phyloP scores from a whole-genome alignment of 2,113 vertebrate species.

The Melanerpes aurifrons region DNA sequence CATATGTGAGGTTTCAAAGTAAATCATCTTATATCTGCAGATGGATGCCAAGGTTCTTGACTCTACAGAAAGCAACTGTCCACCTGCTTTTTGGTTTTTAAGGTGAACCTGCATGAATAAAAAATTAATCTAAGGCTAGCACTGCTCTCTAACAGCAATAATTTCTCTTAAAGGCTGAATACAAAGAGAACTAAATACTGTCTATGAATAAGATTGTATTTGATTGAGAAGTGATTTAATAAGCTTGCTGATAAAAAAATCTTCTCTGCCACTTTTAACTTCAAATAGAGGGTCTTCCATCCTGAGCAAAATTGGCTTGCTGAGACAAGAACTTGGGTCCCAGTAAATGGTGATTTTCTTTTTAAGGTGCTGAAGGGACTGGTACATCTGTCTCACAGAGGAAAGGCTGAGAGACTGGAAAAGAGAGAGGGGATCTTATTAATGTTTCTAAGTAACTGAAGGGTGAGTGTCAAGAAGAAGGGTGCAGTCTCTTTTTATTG shows the following conservation, averaged over 20 bases:
- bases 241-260: neutral
- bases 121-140: conserved; percentile 44
- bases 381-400: too few species aligned
- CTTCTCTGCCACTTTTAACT: neutral
- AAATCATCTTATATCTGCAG: neutral
- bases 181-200: conserved; percentile 43
- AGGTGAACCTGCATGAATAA: conserved; percentile 16
- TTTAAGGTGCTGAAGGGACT: too few species aligned
- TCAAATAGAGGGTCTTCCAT: neutral
- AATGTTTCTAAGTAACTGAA: too few species aligned
- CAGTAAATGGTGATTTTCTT: conserved; percentile 29
- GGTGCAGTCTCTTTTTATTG: too few species aligned
- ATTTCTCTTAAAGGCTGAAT: conserved; percentile 28
- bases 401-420: too few species aligned
- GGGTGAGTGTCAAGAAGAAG: too few species aligned
- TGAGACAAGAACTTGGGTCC: neutral
- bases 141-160: conserved; percentile 9
- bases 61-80: neutral
- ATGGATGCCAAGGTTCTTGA: neutral
- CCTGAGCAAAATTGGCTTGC: neutral
- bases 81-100: neutral
- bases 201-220: conserved; percentile 39
- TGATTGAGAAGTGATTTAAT: conserved; percentile 41
- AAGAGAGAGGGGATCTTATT: too few species aligned
- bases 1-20: neutral